Percentiles rank a stretch among this genome's conserved stretches.
Evolutionary conservation across 2,888 invertebrate species (phyloP).

Genomic region (Drosophila bunnanda): DNA sequence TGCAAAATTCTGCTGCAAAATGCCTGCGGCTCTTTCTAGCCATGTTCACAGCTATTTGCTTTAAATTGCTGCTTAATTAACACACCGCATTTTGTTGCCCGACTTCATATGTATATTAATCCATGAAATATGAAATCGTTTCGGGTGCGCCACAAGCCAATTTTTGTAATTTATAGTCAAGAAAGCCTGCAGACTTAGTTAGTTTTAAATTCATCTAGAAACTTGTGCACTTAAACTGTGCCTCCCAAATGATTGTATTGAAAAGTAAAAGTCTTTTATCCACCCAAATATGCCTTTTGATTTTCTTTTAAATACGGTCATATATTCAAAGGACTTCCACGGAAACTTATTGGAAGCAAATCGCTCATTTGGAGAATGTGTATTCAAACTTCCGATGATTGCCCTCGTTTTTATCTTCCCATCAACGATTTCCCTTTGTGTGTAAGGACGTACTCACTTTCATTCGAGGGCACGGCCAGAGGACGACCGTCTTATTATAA

Average conservation of each 20-base stretch:
- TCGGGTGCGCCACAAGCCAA: neutral
- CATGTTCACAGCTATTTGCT: constrained; percentile 23
- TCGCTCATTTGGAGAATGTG: neutral
- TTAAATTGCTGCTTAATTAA: constrained; percentile 57
- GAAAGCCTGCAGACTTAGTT: neutral
- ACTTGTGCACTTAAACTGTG: too few relatives aligned
- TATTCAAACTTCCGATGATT: constrained; percentile 13
- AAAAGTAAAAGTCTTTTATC: too few relatives aligned
- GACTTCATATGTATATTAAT: constrained; percentile 6
- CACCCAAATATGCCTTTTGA: neutral
- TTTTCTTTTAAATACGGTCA: neutral
- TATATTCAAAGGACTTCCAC: neutral
- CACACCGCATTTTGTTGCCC: constrained; percentile 10
- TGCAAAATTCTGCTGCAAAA: constrained; percentile 52
- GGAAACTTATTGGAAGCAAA: neutral
- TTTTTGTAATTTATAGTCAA: neutral
- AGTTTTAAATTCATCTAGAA: neutral
- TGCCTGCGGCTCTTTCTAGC: constrained; percentile 36
- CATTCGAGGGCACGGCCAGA: constrained; percentile 85
- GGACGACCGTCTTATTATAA: constrained; percentile 83
- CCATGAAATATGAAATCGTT: neutral
- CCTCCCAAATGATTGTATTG: too few relatives aligned
- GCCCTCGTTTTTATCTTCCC: constrained; percentile 1
- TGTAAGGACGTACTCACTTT: constrained; percentile 81
- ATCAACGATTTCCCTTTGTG: constrained; percentile 9